phyloP scores from a whole-genome alignment of 2,797 vertebrate species.

The Danionella dracula region DNA sequence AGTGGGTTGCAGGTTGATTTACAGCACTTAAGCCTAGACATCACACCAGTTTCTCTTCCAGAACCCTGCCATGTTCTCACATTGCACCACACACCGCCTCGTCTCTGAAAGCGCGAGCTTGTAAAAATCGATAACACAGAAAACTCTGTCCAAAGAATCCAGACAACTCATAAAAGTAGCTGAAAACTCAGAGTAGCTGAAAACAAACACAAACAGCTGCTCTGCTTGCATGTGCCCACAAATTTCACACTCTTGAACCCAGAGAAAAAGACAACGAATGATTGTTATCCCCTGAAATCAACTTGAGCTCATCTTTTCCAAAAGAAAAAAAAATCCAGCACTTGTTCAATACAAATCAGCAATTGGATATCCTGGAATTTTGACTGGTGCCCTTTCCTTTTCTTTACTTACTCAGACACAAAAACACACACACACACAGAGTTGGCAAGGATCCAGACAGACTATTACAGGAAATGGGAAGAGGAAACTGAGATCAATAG shows the following conservation, averaged over 20 bases:
- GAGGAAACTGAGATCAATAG: slow-evolving; percentile 43
- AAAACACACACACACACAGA: slow-evolving; percentile 1
- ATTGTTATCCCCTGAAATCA: slow-evolving; percentile 10
- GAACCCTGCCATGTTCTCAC: slow-evolving; percentile 9
- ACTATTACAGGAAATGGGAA: slow-evolving; percentile 37
- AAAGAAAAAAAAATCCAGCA: slow-evolving; percentile 25
- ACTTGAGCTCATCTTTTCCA: neutral
- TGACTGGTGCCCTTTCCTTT: neutral
- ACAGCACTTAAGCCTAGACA: neutral
- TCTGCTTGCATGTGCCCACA: slow-evolving; percentile 33
- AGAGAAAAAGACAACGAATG: neutral
- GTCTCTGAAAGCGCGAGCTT: slow-evolving; percentile 17
- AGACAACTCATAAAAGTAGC: slow-evolving; percentile 34
- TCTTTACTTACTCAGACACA: neutral
- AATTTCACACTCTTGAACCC: slow-evolving; percentile 29
- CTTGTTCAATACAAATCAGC: slow-evolving; percentile 43
- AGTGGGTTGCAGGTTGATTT: slow-evolving; percentile 1
- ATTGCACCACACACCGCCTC: neutral
- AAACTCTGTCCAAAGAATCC: slow-evolving; percentile 22
- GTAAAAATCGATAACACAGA: slow-evolving; percentile 31
- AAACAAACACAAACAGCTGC: slow-evolving; percentile 38
- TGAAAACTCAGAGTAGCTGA: slow-evolving; percentile 23
- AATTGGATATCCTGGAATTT: slow-evolving; percentile 30
- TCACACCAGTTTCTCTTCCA: neutral
- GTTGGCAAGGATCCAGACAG: slow-evolving; percentile 3